Base-by-base conservation (phyloP, 2,797 vertebrate genomes). In the Gila robusta region DNA sequence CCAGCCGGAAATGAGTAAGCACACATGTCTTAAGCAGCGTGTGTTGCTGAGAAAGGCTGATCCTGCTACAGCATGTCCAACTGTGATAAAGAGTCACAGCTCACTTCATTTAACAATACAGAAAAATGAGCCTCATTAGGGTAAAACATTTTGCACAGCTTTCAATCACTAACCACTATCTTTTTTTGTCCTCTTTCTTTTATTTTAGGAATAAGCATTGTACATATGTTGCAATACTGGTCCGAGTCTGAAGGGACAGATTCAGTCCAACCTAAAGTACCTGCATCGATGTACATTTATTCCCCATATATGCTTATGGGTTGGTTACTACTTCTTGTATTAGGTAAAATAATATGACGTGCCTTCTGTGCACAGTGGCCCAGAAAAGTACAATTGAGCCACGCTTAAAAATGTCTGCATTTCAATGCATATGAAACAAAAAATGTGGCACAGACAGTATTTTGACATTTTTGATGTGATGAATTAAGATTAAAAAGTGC, bases 161-260 rank as follows among this genome's bases (percentile, higher is more conserved):
- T 76, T 70, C 66, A 17, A 62, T 35, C 21, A 39, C 37, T 67
- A 64, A 49, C 7, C 11, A 17, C 44, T 41, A n/a, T 64, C 84
- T 52, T 56, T 79, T 84, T 67, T 89, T 23, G 85, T 83, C 64
- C 81, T 44, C 59, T 79, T 83, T 69, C 89, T 26, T 86, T 85
- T 70, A 56, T 56, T 86, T 83, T 93, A 99, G 98, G 94, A 73
- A 91, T 97, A 87, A 95, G 95, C 3, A 90, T 98, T 70, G 96
- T 94, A 86, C 94, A 97, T 87, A 96, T 96, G 0, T 88, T 97
- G 88, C 95, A 93, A 11, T 96, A 96, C 81, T 93, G 95, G 23
- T 79, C 76, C 64, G 95, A 97, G 91, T 91, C 93, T 2, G 83
- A 92, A 64, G 93, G 93, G 64, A 94, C 93, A 4, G 93, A 94